Conservation (phyloP, 2,888 invertebrate genomes). For the Sesia apiformis region DNA sequence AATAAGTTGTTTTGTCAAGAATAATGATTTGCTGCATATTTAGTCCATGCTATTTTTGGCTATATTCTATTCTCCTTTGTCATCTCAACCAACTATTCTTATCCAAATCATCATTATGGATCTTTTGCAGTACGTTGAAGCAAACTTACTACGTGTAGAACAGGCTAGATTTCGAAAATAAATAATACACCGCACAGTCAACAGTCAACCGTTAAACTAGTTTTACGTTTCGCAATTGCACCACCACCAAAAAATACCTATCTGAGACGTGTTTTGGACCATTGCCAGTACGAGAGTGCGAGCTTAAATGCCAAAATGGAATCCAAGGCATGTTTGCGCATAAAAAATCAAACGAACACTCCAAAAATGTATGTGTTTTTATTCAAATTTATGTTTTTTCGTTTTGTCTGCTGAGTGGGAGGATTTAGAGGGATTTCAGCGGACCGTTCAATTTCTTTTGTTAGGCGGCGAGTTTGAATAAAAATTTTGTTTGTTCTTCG, state of each 20-base stretch:
- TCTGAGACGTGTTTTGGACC: conserved; percentile 30
- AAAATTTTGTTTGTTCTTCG: not conserved
- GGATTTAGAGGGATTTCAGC: not conserved
- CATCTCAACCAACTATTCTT: no score
- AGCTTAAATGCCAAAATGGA: conserved; percentile 43
- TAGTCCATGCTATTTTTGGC: no score
- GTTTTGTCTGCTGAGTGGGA: not conserved
- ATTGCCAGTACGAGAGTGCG: conserved; percentile 35
- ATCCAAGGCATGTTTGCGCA: conserved; percentile 28
- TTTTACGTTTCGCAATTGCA: not conserved
- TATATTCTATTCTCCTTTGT: no score
- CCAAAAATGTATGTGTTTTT: not conserved
- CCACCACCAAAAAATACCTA: not conserved
- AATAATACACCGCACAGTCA: not conserved
- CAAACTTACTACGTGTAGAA: no score
- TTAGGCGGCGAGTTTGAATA: not conserved
- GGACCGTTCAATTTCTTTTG: not conserved
- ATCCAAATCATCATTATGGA: no score
- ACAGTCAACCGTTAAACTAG: not conserved
- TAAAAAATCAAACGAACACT: conserved; percentile 13
- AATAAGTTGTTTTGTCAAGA: no score
- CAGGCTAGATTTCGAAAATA: no score
- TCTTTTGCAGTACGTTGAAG: no score
- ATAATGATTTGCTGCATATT: no score
- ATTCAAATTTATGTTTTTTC: conserved; percentile 1